phyloP scores from a whole-genome alignment of 92 coral and sea anemone genomes.

The Meandrina meandrites region DNA sequence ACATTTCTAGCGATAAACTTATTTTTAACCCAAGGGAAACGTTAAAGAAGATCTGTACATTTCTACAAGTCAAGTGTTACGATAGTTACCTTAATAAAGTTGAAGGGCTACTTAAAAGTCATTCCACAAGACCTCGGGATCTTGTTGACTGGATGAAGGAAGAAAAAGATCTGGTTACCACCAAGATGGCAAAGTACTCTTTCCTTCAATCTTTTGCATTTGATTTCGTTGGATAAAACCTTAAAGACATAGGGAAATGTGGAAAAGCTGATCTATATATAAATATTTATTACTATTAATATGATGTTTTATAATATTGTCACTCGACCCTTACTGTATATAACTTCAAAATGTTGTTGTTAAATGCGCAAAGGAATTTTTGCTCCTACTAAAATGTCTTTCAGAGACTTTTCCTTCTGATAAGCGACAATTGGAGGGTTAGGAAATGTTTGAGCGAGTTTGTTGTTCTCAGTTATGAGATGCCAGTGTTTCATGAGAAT shows the following conservation, averaged over 20 bases:
- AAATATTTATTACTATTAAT: too few species aligned
- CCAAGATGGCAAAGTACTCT: constrained; percentile 32
- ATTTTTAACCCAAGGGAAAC: constrained; percentile 32
- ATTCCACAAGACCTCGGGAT: constrained; percentile 21
- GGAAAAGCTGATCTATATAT: not conserved
- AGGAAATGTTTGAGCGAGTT: too few species aligned
- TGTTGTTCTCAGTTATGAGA: too few species aligned
- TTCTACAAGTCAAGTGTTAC: constrained; percentile 44
- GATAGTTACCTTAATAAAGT: constrained; percentile 41
- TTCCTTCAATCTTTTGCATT: constrained; percentile 26
- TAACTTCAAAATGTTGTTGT: too few species aligned
- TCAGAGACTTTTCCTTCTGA: too few species aligned
- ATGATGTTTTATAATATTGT: too few species aligned
- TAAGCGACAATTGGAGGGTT: too few species aligned
- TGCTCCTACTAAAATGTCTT: too few species aligned
- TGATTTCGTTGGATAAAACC: not conserved
- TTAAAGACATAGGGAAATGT: too few species aligned
- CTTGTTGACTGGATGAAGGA: constrained; percentile 27
- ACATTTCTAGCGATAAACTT: constrained; percentile 36
- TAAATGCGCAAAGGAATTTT: too few species aligned
- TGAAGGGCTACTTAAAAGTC: constrained; percentile 6
- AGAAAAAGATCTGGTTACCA: constrained; percentile 19
- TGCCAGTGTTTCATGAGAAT: too few species aligned
- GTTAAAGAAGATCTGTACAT: constrained; percentile 41
- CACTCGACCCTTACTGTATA: too few species aligned